Conservation (phyloP, 2,888 invertebrate species). For the Ochropacha duplaris region DNA sequence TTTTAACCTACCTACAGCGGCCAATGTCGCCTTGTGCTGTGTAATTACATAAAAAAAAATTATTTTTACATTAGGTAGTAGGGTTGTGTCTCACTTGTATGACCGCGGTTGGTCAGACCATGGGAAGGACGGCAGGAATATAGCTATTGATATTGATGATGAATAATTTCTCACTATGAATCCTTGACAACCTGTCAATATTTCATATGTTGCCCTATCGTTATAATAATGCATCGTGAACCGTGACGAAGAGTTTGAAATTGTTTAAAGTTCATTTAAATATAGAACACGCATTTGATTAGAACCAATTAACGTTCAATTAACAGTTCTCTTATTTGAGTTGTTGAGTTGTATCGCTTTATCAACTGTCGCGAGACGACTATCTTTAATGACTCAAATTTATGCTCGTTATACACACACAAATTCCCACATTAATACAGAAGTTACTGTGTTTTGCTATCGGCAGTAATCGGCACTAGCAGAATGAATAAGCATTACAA, state of each 20-base stretch:
- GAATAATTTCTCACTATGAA: not conserved
- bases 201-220: slow-evolving; percentile 13
- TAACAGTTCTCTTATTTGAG: slow-evolving; percentile 69
- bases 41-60: not conserved
- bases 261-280: slow-evolving; percentile 78
- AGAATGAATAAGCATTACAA: slow-evolving; percentile 17
- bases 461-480: slow-evolving; percentile 6
- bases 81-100: too few species aligned
- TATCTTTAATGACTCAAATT: slow-evolving; percentile 57
- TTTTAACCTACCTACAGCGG: slow-evolving; percentile 16
- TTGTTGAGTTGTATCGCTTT: slow-evolving; percentile 61
- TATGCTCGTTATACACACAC: slow-evolving; percentile 39
- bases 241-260: slow-evolving; percentile 33
- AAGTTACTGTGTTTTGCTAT: not conserved
- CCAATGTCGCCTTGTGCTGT: slow-evolving; percentile 22
- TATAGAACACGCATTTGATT: slow-evolving; percentile 80
- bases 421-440: slow-evolving; percentile 2
- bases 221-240: slow-evolving; percentile 15
- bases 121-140: too few species aligned
- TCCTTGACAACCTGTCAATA: not conserved
- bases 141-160: too few species aligned
- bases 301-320: slow-evolving; percentile 79
- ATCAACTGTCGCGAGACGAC: slow-evolving; percentile 69
- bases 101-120: too few species aligned
- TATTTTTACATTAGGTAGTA: too few species aligned